Evolutionary conservation across 2,888 invertebrate species (phyloP).

Genomic region (Ophion ellenae): DNA sequence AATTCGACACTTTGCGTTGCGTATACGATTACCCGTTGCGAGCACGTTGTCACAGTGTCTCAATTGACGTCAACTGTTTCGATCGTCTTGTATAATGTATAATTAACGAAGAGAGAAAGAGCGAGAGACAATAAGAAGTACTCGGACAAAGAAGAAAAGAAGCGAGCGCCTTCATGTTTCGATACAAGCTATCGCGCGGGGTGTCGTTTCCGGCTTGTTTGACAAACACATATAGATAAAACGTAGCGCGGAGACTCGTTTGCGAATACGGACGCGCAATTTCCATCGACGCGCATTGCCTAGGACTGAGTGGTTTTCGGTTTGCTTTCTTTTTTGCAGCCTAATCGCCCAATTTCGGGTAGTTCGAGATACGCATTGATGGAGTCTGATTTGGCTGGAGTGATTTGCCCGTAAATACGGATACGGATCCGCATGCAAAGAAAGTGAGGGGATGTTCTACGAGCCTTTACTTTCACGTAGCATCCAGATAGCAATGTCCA

Average conservation of each 20-base stretch:
- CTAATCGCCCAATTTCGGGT: too few species aligned
- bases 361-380: too few species aligned
- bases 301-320: too few species aligned
- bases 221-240: constrained; percentile 29
- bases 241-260: constrained; percentile 1
- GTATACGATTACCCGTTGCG: constrained; percentile 54
- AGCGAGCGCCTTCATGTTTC: constrained; percentile 25
- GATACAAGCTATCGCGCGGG: constrained; percentile 35
- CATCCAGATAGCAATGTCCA: too few species aligned
- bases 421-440: too few species aligned
- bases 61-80: constrained; percentile 17
- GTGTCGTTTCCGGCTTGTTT: constrained; percentile 46
- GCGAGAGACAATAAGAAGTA: not conserved
- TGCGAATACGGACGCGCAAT: not conserved
- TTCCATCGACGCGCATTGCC: constrained; percentile 50
- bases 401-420: too few species aligned
- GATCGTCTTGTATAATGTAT: constrained; percentile 13
- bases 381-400: too few species aligned
- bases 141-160: not conserved
- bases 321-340: too few species aligned
- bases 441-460: too few species aligned
- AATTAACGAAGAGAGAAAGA: constrained; percentile 1
- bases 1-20: constrained; percentile 57
- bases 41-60: constrained; percentile 32
- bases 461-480: too few species aligned